Percentiles rank a stretch among this genome's conserved stretches.
Conservation (phyloP, 2,113 vertebrate species). For the Butastur rufipennis region DNA sequence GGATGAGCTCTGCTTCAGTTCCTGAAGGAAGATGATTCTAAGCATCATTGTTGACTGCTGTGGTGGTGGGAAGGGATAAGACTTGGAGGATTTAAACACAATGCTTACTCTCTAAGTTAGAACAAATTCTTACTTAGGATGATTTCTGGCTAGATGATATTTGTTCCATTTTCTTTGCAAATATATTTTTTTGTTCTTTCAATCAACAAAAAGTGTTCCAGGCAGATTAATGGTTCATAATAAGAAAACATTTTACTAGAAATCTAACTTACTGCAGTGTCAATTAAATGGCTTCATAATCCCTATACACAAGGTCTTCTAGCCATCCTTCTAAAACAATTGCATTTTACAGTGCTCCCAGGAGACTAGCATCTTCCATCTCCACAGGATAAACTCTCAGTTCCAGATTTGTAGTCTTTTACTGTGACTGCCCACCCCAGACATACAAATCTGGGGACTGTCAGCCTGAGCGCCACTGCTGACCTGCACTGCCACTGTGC, state of each 20-base stretch:
- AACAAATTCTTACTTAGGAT: background rate
- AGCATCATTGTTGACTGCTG: background rate
- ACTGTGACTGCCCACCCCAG: background rate
- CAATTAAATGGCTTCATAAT: background rate
- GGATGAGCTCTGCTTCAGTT: background rate
- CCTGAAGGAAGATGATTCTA: background rate
- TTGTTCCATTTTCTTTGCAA: background rate
- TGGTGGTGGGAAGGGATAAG: background rate
- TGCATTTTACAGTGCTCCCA: background rate
- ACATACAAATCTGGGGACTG: slow-evolving; percentile 19
- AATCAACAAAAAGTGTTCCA: background rate
- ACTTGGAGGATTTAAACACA: background rate
- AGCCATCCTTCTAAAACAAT: background rate
- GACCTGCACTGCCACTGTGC: background rate
- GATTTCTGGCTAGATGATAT: background rate
- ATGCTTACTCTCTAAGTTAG: background rate
- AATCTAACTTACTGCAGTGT: background rate
- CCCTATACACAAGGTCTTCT: background rate
- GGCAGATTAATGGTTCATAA: background rate
- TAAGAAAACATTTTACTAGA: background rate
- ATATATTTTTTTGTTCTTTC: background rate
- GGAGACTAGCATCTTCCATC: background rate
- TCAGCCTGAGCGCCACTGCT: background rate
- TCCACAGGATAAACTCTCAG: background rate
- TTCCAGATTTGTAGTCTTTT: background rate